Evolutionary conservation across 2,797 vertebrate genomes (phyloP).

Genomic region (Lepus oiostolus): DNA sequence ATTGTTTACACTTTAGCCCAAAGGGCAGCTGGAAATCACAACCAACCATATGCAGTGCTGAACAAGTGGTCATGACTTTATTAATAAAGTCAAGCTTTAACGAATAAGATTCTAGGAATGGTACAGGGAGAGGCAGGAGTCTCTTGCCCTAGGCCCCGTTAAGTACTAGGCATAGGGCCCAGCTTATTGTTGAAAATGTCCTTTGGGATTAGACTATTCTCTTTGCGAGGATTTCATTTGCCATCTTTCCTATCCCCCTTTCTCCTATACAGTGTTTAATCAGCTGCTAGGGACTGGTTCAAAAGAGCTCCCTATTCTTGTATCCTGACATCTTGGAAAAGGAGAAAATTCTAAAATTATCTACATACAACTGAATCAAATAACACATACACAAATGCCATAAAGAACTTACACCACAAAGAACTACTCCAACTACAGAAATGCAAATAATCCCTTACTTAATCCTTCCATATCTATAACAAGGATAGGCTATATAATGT

Average conservation of each 20-base stretch:
- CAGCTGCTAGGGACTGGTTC: slow-evolving; percentile 75
- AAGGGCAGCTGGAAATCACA: slow-evolving; percentile 84
- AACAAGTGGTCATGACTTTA: slow-evolving; percentile 83
- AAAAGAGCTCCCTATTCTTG: slow-evolving; percentile 69
- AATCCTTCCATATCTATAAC: slow-evolving; percentile 55
- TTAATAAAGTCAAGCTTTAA: slow-evolving; percentile 81
- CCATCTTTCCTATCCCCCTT: slow-evolving; percentile 79
- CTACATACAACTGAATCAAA: slow-evolving; percentile 62
- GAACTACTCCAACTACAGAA: slow-evolving; percentile 63
- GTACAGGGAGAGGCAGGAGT: slow-evolving; percentile 61
- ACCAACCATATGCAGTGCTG: slow-evolving; percentile 77
- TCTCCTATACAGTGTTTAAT: slow-evolving; percentile 77
- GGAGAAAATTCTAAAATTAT: slow-evolving; percentile 74
- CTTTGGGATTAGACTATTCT: slow-evolving; percentile 76
- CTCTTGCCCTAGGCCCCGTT: slow-evolving; percentile 53
- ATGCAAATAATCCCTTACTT: slow-evolving; percentile 61
- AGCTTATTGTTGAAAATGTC: slow-evolving; percentile 78
- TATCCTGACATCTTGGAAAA: slow-evolving; percentile 58
- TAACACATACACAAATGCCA: slow-evolving; percentile 53
- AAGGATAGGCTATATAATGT: slow-evolving; percentile 51
- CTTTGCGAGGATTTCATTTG: slow-evolving; percentile 75
- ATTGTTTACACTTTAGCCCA: slow-evolving; percentile 83
- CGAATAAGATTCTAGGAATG: slow-evolving; percentile 71
- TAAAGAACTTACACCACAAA: slow-evolving; percentile 40
- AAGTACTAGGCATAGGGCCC: slow-evolving; percentile 75